Conservation (phyloP, 1,140 invertebrate genomes). For the Neodiprion fabricii region DNA sequence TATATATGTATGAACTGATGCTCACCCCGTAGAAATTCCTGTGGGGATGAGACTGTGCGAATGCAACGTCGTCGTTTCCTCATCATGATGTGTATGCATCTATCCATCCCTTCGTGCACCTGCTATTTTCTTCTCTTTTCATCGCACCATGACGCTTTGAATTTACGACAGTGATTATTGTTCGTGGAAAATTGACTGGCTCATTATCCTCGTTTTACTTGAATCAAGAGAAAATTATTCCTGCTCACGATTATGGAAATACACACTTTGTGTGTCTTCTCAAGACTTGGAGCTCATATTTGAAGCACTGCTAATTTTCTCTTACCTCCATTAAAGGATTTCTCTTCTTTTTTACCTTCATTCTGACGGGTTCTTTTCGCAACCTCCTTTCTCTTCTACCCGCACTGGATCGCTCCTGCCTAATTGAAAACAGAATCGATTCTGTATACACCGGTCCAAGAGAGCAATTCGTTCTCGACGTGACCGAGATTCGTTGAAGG, state of each 20-base stretch:
- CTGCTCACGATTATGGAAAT: no score
- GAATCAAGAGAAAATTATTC: neutral
- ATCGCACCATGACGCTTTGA: neutral
- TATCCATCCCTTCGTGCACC: neutral
- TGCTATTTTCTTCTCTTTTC: neutral
- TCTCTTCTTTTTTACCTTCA: no score
- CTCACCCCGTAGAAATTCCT: neutral
- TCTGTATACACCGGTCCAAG: neutral
- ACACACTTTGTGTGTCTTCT: no score
- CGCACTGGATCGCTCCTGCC: neutral
- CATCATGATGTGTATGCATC: neutral
- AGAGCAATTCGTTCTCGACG: neutral
- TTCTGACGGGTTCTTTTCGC: no score
- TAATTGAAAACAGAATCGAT: neutral
- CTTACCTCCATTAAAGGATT: no score
- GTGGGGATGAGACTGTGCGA: neutral
- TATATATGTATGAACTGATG: neutral
- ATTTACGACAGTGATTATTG: neutral
- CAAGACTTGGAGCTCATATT: no score
- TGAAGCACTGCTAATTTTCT: no score
- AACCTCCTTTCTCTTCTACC: neutral
- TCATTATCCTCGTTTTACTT: neutral
- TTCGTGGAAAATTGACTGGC: neutral
- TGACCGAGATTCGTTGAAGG: neutral
- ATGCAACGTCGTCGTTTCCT: neutral